Conservation (phyloP, 2,888 invertebrate genomes). For the Drosophila gaucha region DNA sequence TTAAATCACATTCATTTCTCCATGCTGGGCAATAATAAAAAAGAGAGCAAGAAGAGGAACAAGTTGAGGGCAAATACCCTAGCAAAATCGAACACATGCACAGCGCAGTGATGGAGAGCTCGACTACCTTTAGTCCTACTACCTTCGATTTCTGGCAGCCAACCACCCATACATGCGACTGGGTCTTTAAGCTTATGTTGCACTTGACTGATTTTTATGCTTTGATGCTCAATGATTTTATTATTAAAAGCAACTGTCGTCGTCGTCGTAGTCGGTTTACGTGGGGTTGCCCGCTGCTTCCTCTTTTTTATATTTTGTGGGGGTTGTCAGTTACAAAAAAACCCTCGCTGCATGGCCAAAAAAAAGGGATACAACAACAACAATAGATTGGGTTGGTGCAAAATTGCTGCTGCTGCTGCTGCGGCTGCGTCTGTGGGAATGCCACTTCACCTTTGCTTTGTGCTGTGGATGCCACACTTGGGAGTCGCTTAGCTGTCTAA, state of each 20-base stretch:
- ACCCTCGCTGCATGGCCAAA: constrained; percentile 34
- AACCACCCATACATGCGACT: constrained; percentile 46
- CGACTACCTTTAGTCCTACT: constrained; percentile 29
- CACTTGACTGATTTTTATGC: constrained; percentile 84
- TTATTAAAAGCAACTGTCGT: constrained; percentile 82
- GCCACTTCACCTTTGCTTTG: constrained; percentile 71
- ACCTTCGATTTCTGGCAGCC: constrained; percentile 52
- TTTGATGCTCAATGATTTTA: constrained; percentile 84
- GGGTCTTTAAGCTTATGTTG: constrained; percentile 81
- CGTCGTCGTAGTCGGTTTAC: constrained; percentile 10
- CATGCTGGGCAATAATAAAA: constrained; percentile 43
- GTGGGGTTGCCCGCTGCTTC: constrained; percentile 28
- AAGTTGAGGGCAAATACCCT: constrained; percentile 19
- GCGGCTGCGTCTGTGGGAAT: constrained; percentile 41
- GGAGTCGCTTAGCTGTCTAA: constrained; percentile 78
- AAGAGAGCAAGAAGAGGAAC: constrained; percentile 3
- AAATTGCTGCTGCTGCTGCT: constrained; percentile 58
- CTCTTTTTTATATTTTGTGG: constrained; percentile 14
- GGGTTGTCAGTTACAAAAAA: constrained; percentile 40
- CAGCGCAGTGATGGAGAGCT: background rate
- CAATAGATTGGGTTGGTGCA: constrained; percentile 46
- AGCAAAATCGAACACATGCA: constrained; percentile 49
- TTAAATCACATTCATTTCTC: constrained; percentile 75
- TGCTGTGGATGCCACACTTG: constrained; percentile 63
- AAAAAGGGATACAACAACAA: constrained; percentile 32